Percentiles rank a stretch among this genome's conserved stretches.
Evolutionary conservation across 2,113 vertebrate genomes (phyloP).

Genomic region (Crotalus tigris): DNA sequence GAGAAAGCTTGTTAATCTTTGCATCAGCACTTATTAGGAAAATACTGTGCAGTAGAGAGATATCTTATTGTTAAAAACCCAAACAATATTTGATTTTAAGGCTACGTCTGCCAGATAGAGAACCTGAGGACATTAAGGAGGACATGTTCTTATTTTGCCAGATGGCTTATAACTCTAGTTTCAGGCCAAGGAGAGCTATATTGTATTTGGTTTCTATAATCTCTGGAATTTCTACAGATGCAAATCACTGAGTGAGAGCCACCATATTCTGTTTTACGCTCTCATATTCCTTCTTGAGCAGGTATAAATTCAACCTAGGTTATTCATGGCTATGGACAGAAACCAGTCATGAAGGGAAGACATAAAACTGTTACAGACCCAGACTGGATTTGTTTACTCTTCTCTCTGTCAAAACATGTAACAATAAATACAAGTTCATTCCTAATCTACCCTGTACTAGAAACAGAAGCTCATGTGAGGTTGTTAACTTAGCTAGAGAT

Average conservation of each 20-base stretch:
- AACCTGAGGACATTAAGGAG: background rate
- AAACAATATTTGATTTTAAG: background rate
- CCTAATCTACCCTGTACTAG: background rate
- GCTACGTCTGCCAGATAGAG: background rate
- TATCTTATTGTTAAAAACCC: background rate
- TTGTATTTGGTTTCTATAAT: background rate
- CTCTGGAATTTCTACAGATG: background rate
- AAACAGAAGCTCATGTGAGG: background rate
- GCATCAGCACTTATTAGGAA: background rate
- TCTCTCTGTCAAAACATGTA: background rate
- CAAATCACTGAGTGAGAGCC: background rate
- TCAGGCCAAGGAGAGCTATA: background rate
- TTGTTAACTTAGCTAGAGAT: background rate
- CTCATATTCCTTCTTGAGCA: background rate
- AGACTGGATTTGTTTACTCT: background rate
- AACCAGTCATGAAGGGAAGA: background rate
- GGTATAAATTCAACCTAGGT: background rate
- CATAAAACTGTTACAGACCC: no score
- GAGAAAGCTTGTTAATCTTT: background rate
- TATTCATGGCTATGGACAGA: background rate
- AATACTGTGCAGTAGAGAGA: background rate
- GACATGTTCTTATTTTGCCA: background rate
- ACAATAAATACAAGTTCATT: background rate
- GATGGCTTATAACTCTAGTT: background rate
- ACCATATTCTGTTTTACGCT: background rate